Percentiles rank a stretch among this genome's conserved stretches.
phyloP scores from a whole-genome alignment of 2,797 vertebrate genomes.

The Coranthus polyacanthus region DNA sequence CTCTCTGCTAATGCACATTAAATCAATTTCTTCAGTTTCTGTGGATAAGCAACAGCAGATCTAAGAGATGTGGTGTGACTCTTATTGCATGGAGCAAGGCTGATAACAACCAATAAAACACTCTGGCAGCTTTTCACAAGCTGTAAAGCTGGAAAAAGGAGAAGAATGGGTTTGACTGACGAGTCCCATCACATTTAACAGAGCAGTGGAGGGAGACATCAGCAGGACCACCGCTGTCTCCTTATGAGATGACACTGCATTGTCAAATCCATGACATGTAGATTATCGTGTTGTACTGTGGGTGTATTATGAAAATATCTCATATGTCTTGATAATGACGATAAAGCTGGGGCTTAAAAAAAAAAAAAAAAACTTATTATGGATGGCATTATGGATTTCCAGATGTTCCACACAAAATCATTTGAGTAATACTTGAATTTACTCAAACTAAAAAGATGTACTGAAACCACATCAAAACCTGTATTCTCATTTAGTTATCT shows the following conservation, averaged over 20 bases:
- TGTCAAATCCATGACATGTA: not conserved
- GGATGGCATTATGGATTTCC: too few species aligned
- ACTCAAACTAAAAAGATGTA: too few species aligned
- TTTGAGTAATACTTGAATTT: too few species aligned
- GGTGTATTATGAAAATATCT: too few species aligned
- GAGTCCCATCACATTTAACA: constrained; percentile 27
- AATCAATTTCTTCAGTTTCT: constrained; percentile 20
- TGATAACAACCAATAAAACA: constrained; percentile 50
- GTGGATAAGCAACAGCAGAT: constrained; percentile 18
- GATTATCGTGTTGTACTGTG: not conserved
- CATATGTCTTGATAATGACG: too few species aligned
- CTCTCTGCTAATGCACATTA: constrained; percentile 7
- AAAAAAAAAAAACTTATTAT: too few species aligned
- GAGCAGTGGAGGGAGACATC: constrained; percentile 12
- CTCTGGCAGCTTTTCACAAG: constrained; percentile 31
- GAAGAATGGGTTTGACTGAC: constrained; percentile 42
- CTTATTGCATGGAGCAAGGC: constrained; percentile 29
- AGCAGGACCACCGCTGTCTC: constrained; percentile 11
- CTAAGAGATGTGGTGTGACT: constrained; percentile 31
- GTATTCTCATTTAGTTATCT: too few species aligned
- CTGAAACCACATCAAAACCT: too few species aligned
- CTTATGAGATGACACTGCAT: constrained; percentile 11
- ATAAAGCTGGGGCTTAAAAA: too few species aligned
- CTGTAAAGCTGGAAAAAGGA: constrained; percentile 45
- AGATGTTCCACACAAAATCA: too few species aligned